phyloP scores from a whole-genome alignment of 2,113 vertebrate genomes.

The Micronycteris hirsuta region DNA sequence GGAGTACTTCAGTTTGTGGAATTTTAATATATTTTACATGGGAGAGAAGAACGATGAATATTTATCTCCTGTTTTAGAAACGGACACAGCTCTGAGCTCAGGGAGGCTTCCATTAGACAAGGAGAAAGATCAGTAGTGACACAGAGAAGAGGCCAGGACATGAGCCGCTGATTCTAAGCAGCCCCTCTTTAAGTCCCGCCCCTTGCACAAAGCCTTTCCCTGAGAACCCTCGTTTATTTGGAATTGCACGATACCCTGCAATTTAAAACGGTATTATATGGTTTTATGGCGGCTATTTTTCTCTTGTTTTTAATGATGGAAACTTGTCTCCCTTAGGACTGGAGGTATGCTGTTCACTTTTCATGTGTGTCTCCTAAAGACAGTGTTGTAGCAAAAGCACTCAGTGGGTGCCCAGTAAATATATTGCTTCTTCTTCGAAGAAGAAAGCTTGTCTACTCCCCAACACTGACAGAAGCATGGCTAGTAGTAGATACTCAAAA shows the following conservation, averaged over 20 bases:
- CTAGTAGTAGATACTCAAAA: neutral
- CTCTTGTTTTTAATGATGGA: neutral
- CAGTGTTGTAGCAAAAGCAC: accelerated
- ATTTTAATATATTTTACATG: neutral
- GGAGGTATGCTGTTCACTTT: neutral
- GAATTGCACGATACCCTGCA: neutral
- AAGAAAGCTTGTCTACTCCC: neutral
- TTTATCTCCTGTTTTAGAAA: neutral
- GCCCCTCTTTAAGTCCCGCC: neutral
- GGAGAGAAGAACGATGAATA: neutral
- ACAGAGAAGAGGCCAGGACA: neutral
- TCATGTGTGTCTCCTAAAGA: neutral
- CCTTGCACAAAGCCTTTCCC: neutral
- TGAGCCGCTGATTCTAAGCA: neutral
- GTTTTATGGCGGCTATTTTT: neutral
- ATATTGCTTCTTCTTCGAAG: neutral
- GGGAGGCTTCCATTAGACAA: neutral
- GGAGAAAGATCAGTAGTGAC: neutral
- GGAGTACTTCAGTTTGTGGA: neutral
- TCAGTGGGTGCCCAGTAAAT: neutral
- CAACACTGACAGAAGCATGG: neutral
- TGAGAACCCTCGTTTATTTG: too few relatives aligned
- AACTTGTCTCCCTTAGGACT: neutral
- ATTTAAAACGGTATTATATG: neutral
- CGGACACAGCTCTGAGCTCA: neutral